A percentile compares a stretch with the other conserved stretches of the same genome.
Conservation (phyloP, 2,888 invertebrate genomes). For the Elgonia sp. region DNA sequence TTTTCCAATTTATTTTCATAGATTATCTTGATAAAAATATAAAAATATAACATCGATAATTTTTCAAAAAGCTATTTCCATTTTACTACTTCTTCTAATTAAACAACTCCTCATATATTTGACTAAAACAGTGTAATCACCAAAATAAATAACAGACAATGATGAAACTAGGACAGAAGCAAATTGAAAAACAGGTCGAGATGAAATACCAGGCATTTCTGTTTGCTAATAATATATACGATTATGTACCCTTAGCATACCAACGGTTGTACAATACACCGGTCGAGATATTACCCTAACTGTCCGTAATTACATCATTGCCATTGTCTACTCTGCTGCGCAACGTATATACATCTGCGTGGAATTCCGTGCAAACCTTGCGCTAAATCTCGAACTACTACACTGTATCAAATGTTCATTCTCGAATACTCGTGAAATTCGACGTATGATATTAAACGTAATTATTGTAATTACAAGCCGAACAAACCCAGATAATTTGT, state of each 20-base stretch:
- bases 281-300: conserved; percentile 84
- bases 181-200: conserved; percentile 48
- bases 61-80: too few species aligned
- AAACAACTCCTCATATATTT: too few species aligned
- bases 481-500: conserved; percentile 61
- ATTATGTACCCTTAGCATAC: conserved; percentile 78
- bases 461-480: conserved; percentile 65
- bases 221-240: conserved; percentile 70
- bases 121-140: too few species aligned
- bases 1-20: too few species aligned
- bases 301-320: conserved; percentile 85
- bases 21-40: too few species aligned
- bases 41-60: too few species aligned
- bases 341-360: conserved; percentile 74
- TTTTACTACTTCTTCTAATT: too few species aligned
- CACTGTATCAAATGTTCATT: conserved; percentile 73
- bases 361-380: conserved; percentile 77
- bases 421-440: conserved; percentile 63
- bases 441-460: conserved; percentile 67
- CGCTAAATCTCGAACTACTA: conserved; percentile 68
- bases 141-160: too few species aligned
- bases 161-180: background rate
- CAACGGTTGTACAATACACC: conserved; percentile 81
- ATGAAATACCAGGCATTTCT: conserved; percentile 70
- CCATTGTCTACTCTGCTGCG: conserved; percentile 82